Evolutionary conservation across 2,888 invertebrate genomes (phyloP), one percentile per base, ranked within the genome.

Genomic region (Drosophila siamana): DNA sequence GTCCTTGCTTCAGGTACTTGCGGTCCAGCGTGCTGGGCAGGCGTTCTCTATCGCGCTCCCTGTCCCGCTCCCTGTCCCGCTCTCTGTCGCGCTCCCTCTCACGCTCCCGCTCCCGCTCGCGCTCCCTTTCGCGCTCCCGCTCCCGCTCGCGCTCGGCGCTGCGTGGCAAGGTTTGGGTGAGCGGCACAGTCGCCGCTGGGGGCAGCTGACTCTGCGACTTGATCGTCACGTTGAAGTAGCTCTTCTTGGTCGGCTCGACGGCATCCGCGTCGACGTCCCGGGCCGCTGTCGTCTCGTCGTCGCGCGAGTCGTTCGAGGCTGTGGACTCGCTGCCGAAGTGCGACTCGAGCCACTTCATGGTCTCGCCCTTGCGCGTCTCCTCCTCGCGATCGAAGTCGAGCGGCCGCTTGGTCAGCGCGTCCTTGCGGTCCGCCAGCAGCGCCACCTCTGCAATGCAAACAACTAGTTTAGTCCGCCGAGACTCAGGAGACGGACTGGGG

Each of bases 271-370:
- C 91, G 6, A 95, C 90, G 33, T 33, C 33, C n/a, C 33, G 11
- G 4, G 19, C 2, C 19, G 26, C 26, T 4, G 33, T n/a, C n/a
- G 85, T 79, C 55, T 91, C 91, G 7, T 95, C 92, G 40, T 92
- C 92, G 4, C 91, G 90, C 0, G 92, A 92, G 50, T 92, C 92
- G 9, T 96, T 96, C 0, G 96, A 96, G 0, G 96, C 96, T 11
- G 95, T 94, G 1, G 96, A 96, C 72, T 97, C 97, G 90, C 96
- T 96, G 52, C 97, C 97, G 90, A 98, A 97, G 91, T 98, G 97
- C 88, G 96, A 96, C 89, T 97, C 97, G 56, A 97, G 93, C 97
- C 97, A 97, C 92, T 97, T 97, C 72, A 96, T 97, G 0, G 97
- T 97, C 93, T 97, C 97, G 76, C 96, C 95, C 92, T 97, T 97